Percentiles rank a stretch among this genome's conserved stretches.
phyloP scores from a whole-genome alignment of 2,113 vertebrate genomes.

The Pedionomus torquatus region DNA sequence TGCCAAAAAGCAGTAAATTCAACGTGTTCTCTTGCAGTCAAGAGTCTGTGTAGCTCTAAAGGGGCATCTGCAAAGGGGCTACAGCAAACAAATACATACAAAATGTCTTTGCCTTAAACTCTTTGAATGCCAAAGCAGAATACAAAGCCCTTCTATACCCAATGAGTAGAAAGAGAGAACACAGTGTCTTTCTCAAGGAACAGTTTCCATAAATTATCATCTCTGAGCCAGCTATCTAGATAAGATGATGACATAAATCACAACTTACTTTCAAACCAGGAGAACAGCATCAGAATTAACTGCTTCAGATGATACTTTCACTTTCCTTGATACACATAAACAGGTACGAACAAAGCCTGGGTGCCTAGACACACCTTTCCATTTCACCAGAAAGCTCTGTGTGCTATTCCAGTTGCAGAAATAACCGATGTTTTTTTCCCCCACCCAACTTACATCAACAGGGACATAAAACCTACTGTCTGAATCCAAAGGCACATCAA shows the following conservation, averaged over 20 bases:
- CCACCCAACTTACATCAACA: not conserved
- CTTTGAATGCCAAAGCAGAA: not conserved
- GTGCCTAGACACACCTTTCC: not conserved
- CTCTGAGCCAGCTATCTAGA: not conserved
- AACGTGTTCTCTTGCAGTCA: not conserved
- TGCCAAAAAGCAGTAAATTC: not conserved
- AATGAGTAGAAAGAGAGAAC: not conserved
- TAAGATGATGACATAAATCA: not conserved
- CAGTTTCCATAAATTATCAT: not conserved
- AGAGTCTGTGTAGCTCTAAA: not conserved
- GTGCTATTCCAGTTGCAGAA: not conserved
- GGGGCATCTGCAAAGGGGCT: not conserved
- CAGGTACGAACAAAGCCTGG: not conserved
- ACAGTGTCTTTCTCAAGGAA: not conserved
- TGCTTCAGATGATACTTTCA: rapidly evolving
- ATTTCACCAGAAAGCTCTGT: not conserved
- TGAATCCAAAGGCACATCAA: not conserved
- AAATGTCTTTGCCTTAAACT: not conserved
- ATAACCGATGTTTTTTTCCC: not conserved
- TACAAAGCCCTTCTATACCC: not conserved
- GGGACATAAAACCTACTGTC: not conserved
- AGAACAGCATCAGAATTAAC: not conserved
- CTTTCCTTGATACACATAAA: not conserved
- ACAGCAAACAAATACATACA: not conserved
- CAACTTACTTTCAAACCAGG: not conserved